phyloP scores from a whole-genome alignment of 2,113 vertebrate species.

The Trematocara unimaculatum region DNA sequence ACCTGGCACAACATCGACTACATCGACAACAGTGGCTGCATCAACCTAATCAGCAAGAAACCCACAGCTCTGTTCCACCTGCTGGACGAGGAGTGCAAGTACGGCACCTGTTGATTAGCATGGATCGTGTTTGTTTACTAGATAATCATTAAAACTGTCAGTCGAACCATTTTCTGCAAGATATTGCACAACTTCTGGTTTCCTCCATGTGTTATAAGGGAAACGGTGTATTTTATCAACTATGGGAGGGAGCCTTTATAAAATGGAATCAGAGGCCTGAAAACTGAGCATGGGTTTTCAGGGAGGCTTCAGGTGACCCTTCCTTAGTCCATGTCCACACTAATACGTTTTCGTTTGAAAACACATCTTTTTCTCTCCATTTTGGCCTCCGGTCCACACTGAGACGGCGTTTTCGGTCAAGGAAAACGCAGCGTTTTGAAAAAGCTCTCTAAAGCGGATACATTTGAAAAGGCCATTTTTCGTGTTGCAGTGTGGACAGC shows the following conservation, averaged over 20 bases:
- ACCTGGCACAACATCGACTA: conserved; percentile 96
- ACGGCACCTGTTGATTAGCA: conserved; percentile 46
- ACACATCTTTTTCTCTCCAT: neutral
- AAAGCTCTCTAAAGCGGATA: neutral
- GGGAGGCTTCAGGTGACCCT: neutral
- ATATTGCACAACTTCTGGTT: neutral
- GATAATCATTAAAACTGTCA: neutral
- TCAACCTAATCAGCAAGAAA: conserved; percentile 97
- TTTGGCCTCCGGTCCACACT: neutral
- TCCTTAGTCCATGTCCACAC: neutral
- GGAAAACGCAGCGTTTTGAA: neutral
- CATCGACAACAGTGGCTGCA: conserved; percentile 92
- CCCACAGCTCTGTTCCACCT: conserved; percentile 94
- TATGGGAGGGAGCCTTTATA: neutral
- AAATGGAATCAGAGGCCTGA: neutral
- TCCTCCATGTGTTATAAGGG: neutral
- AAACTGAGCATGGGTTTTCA: neutral
- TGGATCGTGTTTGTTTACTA: neutral
- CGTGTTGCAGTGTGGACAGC: neutral
- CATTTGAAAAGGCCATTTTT: neutral
- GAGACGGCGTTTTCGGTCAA: neutral
- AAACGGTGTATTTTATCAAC: neutral
- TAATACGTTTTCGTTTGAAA: neutral
- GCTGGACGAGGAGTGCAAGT: conserved; percentile 99
- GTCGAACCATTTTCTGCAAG: neutral